Evolutionary conservation across 2,797 vertebrate genomes (phyloP), one percentile per base, ranked within the genome.

Genomic region (Tiaroga cobitis): DNA sequence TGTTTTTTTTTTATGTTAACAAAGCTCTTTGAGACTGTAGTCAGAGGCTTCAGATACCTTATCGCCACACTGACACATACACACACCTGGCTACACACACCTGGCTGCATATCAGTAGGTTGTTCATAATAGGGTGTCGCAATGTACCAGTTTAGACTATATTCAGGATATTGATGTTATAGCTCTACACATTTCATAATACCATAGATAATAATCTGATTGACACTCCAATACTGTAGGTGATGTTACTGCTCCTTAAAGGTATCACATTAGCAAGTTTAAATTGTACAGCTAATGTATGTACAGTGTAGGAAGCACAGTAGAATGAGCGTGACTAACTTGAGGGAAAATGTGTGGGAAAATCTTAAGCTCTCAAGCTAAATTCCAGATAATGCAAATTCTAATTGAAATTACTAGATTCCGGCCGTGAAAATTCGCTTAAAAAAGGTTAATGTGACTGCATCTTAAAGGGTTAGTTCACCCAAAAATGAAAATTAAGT

Each of bases 21-120:
- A 79, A 85, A 72, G 19, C 83, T 72, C 39, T 16, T 70, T 46
- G 51, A 85, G 76, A 85, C 63, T 85, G 63, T 59, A 56, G 61
- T 68, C 34, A 56, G 5, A 1, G 10, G 61, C 7, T 68, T 69
- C 18, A n/a, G 32, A 32, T 56, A 32, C 37, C n/a, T 72, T 11
- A 15, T 51, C 5, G 5, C 3, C 19, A 29, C 41, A 67, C 10
- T 5, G 0, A 59, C 24, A 61, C n/a, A n/a, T n/a, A n/a, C 10
- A 26, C 29, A 3, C 37, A 34, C 34, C 34, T 34, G 34, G 34
- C 34, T 37, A 63, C 19, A 76, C n/a, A 29, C n/a, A 67, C 63
- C 15, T 18, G 67, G 70, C 70, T 73, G 41, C n/a, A 73, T n/a
- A 6, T 26, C 65, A 21, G 18, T 68, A 21, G 34, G 9, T 68